These are phyloP conservation scores for Hexactinellida sp. DNA, from an alignment of 37 sponge, comb jelly and placozoan species.

Conservation along the genomic window DNA sequence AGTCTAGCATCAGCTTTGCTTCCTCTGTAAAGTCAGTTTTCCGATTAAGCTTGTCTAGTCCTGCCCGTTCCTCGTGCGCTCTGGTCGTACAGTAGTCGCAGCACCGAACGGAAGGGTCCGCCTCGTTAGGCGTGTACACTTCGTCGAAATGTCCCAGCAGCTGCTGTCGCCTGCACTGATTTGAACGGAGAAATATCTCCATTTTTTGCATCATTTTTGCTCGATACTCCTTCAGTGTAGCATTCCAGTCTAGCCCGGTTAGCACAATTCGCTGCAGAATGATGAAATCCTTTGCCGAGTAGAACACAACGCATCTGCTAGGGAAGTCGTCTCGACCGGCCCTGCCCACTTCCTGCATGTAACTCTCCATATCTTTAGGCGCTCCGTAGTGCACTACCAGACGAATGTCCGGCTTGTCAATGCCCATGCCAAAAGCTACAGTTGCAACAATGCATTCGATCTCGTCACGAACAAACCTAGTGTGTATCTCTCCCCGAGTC, in stretches of 20 bases:
- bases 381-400: not conserved
- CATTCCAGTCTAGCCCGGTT: constrained; percentile 1
- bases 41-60: not conserved
- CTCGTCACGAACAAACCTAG: not conserved
- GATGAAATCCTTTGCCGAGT: not conserved
- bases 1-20: not conserved
- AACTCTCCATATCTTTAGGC: not conserved
- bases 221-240: not conserved
- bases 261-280: not conserved
- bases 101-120: not conserved
- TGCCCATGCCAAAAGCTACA: constrained; percentile 1
- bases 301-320: not conserved
- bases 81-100: not conserved
- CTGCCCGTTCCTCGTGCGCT: not conserved
- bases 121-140: not conserved
- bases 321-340: not conserved
- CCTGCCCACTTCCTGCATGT: not conserved
- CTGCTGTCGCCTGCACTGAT: not conserved
- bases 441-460: not conserved
- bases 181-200: not conserved
- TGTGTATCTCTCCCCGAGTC: not conserved
- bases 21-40: not conserved
- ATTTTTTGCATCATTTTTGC: constrained; percentile 1
- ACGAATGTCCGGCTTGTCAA: not conserved
- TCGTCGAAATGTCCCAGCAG: not conserved